Evolutionary conservation across 2,888 invertebrate genomes (phyloP), one percentile per base, ranked within the genome.

Genomic region (Erannis defoliaria): DNA sequence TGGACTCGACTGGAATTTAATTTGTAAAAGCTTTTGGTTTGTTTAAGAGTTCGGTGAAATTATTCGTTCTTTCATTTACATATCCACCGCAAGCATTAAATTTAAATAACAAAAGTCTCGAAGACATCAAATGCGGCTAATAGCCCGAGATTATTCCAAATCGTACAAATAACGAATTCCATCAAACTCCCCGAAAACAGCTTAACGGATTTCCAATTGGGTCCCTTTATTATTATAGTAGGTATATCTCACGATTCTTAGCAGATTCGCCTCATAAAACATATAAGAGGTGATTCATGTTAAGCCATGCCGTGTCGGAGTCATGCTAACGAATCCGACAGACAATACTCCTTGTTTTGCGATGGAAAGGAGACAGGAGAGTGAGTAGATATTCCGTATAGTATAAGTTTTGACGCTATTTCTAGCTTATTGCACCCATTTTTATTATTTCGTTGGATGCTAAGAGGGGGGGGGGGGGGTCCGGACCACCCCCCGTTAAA

Each of bases 211-310:
- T 61, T 46, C 54, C 45, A 51, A 58, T 56, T 45, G 31, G 33
- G 19, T 61, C 45, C 37, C 38, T 59, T 59, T 46, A 53, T 56
- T 48, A 48, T n/a, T 53, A 48, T 23, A 40, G 40, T 42, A 42
- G 40, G 31, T 46, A 43, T 46, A 9, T 42, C 37, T 56, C 48
- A 29, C 37, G 19, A 58, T 58, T 62, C 38, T 49, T 55, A 9
- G 45, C 48, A 55, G 60, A 66, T 64, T 60, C 40, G 40, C 29
- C 61, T 66, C 56, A 57, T 67, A 69, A 66, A 69, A 67, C 51
- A 57, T 59, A 57, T 53, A 56, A 42, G 6, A 42, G 21, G n/a
- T 42, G 12, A 42, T 42, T 42, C 8, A 21, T 6, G 5, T n/a
- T 21, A 21, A 21, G 6, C 19, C 42, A 21, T 6, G 23, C 42